A percentile compares a stretch with the other conserved stretches of the same genome.
Conservation (phyloP, 2,797 vertebrate species). For the Pseudochaenichthys georgianus region DNA sequence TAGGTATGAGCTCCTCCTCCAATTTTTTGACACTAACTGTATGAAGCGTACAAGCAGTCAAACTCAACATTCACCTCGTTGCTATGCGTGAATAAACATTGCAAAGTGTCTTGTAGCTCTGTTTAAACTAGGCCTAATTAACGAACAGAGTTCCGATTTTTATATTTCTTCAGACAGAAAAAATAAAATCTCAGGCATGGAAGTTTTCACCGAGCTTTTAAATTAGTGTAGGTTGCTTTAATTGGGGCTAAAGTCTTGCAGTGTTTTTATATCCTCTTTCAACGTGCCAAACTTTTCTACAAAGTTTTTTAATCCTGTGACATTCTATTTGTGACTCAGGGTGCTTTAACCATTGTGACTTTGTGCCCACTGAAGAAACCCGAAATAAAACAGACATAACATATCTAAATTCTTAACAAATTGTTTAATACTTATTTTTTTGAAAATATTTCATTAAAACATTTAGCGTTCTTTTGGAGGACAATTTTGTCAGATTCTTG, state of each 20-base stretch:
- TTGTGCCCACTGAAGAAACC: slow-evolving; percentile 38
- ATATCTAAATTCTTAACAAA: slow-evolving; percentile 19
- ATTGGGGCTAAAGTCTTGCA: slow-evolving; percentile 65
- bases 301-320: slow-evolving; percentile 51
- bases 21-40: slow-evolving; percentile 43
- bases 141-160: slow-evolving; percentile 50
- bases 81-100: slow-evolving; percentile 52
- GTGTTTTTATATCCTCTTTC: slow-evolving; percentile 36
- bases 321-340: slow-evolving; percentile 32
- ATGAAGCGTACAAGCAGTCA: slow-evolving; percentile 33
- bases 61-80: slow-evolving; percentile 40
- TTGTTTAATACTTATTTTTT: background rate
- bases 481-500: slow-evolving; percentile 31
- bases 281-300: slow-evolving; percentile 53
- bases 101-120: slow-evolving; percentile 46
- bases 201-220: slow-evolving; percentile 42
- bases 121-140: slow-evolving; percentile 67
- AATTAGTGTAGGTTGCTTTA: slow-evolving; percentile 56
- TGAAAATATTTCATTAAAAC: slow-evolving; percentile 24
- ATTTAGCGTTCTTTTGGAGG: slow-evolving; percentile 40
- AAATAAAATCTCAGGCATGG: slow-evolving; percentile 16
- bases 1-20: slow-evolving; percentile 8
- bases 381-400: slow-evolving; percentile 8
- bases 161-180: slow-evolving; percentile 47
- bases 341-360: slow-evolving; percentile 9